phyloP scores from a whole-genome alignment of 1,140 invertebrate genomes.

The Ceratina japonica region DNA sequence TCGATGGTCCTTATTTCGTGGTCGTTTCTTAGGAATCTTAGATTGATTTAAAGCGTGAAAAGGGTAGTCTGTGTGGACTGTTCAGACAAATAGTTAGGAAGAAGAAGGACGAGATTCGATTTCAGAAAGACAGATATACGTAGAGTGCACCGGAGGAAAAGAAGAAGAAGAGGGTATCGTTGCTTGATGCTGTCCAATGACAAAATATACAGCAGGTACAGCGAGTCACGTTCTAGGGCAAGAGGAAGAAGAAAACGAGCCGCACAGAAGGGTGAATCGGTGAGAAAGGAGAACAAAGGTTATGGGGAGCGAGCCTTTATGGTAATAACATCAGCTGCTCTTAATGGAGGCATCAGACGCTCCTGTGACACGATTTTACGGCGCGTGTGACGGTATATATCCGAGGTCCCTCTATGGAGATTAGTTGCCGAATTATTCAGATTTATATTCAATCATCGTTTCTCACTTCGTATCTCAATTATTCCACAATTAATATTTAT shows the following conservation, averaged over 20 bases:
- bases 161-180: constrained; percentile 13
- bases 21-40: constrained; percentile 58
- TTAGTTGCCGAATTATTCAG: constrained; percentile 59
- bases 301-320: constrained; percentile 33
- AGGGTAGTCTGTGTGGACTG: constrained; percentile 24
- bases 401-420: constrained; percentile 59
- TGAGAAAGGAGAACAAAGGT: constrained; percentile 47
- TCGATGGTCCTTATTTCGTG: constrained; percentile 9
- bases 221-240: constrained; percentile 41
- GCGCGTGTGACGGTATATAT: constrained; percentile 68
- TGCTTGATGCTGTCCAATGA: constrained; percentile 33
- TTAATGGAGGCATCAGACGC: constrained; percentile 69
- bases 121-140: constrained; percentile 3
- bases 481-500: background rate
- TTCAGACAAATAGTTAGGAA: constrained; percentile 28
- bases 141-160: background rate
- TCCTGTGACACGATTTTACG: constrained; percentile 69
- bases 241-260: constrained; percentile 21
- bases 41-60: constrained; percentile 63
- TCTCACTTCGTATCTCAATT: constrained; percentile 36
- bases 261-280: background rate
- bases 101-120: constrained; percentile 17
- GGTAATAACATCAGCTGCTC: constrained; percentile 65
- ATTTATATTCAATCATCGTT: constrained; percentile 10
- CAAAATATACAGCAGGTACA: constrained; percentile 48